Conservation (phyloP, 2,797 vertebrate species). For the Esox lucius region DNA sequence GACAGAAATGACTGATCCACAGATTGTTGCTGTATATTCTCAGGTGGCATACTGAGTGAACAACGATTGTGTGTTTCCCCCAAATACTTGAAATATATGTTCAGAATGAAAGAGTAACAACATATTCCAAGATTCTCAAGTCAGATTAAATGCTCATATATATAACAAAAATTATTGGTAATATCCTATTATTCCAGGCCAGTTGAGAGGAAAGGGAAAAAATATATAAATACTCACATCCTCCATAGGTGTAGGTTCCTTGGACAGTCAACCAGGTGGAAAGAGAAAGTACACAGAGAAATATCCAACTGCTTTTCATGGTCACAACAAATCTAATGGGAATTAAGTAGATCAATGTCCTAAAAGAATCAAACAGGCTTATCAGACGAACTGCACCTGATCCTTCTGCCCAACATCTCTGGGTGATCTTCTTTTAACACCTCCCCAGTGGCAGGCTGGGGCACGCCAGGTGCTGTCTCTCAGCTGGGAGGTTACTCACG, state of each 20-base stretch:
- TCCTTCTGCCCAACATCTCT: constrained; percentile 17
- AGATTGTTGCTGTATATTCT: no score
- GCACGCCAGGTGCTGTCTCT: constrained; percentile 46
- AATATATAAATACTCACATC: constrained; percentile 46
- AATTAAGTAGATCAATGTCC: not conserved
- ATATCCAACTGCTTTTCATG: constrained; percentile 63
- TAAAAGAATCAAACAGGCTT: not conserved
- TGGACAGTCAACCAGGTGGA: constrained; percentile 35
- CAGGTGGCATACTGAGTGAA: no score
- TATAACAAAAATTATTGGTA: not conserved
- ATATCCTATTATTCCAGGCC: not conserved
- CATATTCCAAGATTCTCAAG: not conserved
- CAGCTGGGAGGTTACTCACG: constrained; percentile 41
- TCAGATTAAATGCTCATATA: not conserved
- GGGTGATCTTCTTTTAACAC: constrained; percentile 51
- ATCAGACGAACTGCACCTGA: constrained; percentile 11
- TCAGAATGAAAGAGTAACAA: not conserved
- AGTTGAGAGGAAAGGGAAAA: not conserved
- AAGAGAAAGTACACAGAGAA: constrained; percentile 46
- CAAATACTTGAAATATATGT: not conserved
- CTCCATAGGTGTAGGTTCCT: constrained; percentile 45
- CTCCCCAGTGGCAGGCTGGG: constrained; percentile 57
- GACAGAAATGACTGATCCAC: no score
- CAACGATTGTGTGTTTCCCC: no score
- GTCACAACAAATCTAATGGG: not conserved